Base-by-base conservation (phyloP, 2,113 vertebrate genomes). In the Agapornis roseicollis region DNA sequence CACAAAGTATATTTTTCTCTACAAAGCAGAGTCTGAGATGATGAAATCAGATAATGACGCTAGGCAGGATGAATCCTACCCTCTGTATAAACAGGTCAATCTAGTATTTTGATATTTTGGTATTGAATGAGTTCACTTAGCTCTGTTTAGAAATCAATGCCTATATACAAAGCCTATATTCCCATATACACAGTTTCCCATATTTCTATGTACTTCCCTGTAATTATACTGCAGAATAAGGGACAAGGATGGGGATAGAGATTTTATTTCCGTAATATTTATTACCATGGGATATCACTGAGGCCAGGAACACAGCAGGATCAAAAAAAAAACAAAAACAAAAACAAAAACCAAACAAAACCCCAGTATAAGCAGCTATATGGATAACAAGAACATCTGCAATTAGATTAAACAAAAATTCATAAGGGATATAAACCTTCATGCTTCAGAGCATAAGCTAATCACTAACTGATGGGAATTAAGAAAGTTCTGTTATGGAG, bases 381-480 rank as follows among this genome's bases (percentile, higher is more conserved):
- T n/a, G 64, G 89, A 91, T 97, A 96, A 95, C 64, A 93, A 93
- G 94, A 96, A 89, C 79, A 88, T 93, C 85, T 66, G 13, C 93
- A 97, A 96, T 96, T 96, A 94, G 93, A 96, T 96, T 96, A 96
- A 95, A 95, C 85, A 96, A 96, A 96, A 95, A 96, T 85, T 96
- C 94, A 85, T 96, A 92, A 89, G 93, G 95, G 91, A 96, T 93
- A 93, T 91, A 96, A 96, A 88, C 71, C 71, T 96, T 96, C 93
- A 96, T 96, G 95, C 95, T 95, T 96, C 94, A 97, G 89, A 95
- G 94, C 85, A 93, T 96, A 96, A 97, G 72, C 91, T 97, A 97
- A 96, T 96, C 94, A 96, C 68, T 93, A 94, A 94, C 94, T 96
- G 95, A 97, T 97, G 95, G 93, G 94, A 96, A 96, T 96, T 95